These are phyloP conservation scores for Bemisia tabaci DNA, from an alignment of 1,140 invertebrate genomes.

Conservation along the genomic window DNA sequence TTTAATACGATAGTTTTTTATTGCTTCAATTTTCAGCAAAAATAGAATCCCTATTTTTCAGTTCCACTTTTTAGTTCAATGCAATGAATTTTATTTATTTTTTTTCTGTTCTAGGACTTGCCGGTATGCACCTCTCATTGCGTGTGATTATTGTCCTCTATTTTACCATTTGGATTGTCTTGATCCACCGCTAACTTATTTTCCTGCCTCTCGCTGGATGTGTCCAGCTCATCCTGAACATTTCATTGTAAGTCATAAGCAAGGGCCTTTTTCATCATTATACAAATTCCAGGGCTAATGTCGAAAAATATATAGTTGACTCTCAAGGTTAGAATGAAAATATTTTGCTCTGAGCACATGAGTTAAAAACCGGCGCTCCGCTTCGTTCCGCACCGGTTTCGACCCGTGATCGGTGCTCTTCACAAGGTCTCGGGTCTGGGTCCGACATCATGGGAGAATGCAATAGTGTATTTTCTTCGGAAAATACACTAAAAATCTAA, in stretches of 20 bases:
- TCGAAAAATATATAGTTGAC: too few species aligned
- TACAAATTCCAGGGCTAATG: too few species aligned
- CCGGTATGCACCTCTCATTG: conserved; percentile 62
- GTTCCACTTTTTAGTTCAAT: not conserved
- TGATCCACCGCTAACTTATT: conserved; percentile 73
- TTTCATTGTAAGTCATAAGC: conserved; percentile 47
- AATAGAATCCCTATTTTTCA: not conserved
- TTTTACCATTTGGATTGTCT: conserved; percentile 87
- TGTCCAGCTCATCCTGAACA: conserved; percentile 92
- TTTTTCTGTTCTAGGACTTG: conserved; percentile 44
- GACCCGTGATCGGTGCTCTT: too few species aligned
- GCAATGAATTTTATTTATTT: conserved; percentile 3
- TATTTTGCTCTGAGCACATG: too few species aligned
- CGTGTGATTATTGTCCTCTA: conserved; percentile 86
- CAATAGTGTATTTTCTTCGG: too few species aligned
- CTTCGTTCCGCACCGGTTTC: too few species aligned
- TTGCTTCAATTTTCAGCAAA: not conserved
- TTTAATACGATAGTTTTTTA: not conserved
- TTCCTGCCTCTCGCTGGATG: conserved; percentile 86
- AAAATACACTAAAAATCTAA: too few species aligned
- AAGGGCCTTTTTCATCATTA: not conserved
- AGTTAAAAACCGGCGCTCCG: too few species aligned
- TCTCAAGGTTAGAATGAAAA: too few species aligned
- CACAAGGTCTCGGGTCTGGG: too few species aligned
- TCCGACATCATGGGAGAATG: too few species aligned